Evolutionary conservation across 2,888 invertebrate genomes (phyloP).

Genomic region (Antitype chi): DNA sequence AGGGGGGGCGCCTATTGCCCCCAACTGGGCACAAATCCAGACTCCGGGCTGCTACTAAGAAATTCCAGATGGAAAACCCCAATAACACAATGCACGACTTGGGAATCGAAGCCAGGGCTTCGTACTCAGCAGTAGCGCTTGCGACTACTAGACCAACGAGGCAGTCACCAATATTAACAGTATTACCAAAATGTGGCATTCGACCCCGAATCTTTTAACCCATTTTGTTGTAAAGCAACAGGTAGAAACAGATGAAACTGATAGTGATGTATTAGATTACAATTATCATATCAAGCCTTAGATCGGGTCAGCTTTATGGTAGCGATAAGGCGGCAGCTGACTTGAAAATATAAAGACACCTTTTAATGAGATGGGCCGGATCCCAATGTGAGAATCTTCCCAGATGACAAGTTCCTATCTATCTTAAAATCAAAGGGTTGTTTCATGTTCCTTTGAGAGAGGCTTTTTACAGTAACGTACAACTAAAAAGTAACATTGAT

Average conservation of each 20-base stretch:
- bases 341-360: slow-evolving; percentile 83
- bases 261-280: slow-evolving; percentile 86
- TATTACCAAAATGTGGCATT: slow-evolving; percentile 2
- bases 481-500: slow-evolving; percentile 7
- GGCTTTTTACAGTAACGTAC: not conserved
- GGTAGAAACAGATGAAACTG: slow-evolving; percentile 76
- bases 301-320: slow-evolving; percentile 83
- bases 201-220: not conserved
- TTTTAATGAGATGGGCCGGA: slow-evolving; percentile 83
- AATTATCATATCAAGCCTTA: slow-evolving; percentile 85
- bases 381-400: slow-evolving; percentile 81
- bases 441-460: slow-evolving; percentile 67
- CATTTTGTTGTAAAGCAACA: slow-evolving; percentile 60
- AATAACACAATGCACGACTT: no score
- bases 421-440: slow-evolving; percentile 77
- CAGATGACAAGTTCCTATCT: slow-evolving; percentile 76
- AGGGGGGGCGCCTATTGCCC: no score
- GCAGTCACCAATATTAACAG: slow-evolving; percentile 4
- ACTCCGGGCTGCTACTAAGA: no score
- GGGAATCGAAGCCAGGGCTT: no score
- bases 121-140: no score
- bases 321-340: slow-evolving; percentile 86
- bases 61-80: no score
- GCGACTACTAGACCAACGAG: no score
- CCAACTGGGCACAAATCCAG: no score